Conservation (phyloP, 2,797 vertebrate species). For the Clarias fuscus region DNA sequence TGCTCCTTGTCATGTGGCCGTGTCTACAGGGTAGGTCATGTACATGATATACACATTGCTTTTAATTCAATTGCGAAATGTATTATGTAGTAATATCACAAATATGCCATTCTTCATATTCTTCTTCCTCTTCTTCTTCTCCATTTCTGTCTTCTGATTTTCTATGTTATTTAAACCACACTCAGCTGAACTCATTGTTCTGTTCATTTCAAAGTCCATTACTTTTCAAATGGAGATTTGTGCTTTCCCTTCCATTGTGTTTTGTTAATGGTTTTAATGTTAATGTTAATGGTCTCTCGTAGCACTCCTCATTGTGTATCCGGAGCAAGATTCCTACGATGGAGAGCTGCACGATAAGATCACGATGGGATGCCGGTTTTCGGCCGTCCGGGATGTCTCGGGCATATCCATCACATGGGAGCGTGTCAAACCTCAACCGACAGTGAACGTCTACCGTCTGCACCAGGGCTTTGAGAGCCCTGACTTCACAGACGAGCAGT, state of each 20-base stretch:
- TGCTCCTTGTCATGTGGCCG: conserved; percentile 28
- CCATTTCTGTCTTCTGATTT: neutral
- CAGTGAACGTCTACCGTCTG: conserved; percentile 70
- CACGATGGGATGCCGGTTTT: conserved; percentile 85
- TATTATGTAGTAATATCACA: neutral
- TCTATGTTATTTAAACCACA: neutral
- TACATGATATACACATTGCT: neutral
- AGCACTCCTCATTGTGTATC: conserved; percentile 83
- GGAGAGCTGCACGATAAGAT: conserved; percentile 74
- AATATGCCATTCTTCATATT: neutral
- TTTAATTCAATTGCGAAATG: no score
- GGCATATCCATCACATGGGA: conserved; percentile 78
- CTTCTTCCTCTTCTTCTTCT: neutral
- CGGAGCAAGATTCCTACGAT: conserved; percentile 65
- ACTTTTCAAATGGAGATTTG: neutral
- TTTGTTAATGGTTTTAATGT: neutral
- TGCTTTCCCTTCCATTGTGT: no score
- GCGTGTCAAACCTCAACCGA: accelerated
- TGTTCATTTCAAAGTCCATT: neutral
- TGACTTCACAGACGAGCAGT: conserved; percentile 62
- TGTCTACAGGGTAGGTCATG: conserved; percentile 33
- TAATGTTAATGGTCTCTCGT: conserved; percentile 15
- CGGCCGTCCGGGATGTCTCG: conserved; percentile 54
- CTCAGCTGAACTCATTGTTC: neutral
- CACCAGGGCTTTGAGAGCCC: conserved; percentile 61